Conservation (phyloP, 2,888 invertebrate species). For the Meteorus cinctellus region DNA sequence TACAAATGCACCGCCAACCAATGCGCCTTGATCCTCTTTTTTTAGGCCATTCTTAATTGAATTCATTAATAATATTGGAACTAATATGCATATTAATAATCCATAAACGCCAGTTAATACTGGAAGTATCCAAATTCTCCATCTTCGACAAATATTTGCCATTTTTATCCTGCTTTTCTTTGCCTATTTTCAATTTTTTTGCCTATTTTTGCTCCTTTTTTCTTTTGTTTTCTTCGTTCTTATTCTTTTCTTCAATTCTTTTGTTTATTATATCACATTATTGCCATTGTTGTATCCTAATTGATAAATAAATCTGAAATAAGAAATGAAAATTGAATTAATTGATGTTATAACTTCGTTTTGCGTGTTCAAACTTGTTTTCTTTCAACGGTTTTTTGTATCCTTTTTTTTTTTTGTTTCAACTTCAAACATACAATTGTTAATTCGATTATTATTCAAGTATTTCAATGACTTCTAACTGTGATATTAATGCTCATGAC, state of each 20-base stretch:
- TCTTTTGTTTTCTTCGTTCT: background rate
- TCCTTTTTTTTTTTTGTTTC: too few relatives aligned
- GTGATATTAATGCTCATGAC: too few relatives aligned
- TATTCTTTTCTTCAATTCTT: constrained; percentile 51
- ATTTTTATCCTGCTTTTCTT: constrained; percentile 53
- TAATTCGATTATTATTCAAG: too few relatives aligned
- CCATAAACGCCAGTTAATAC: constrained; percentile 86
- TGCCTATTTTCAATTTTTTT: background rate
- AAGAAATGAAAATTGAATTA: too few relatives aligned
- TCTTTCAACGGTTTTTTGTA: too few relatives aligned
- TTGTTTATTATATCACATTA: too few relatives aligned
- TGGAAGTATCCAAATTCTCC: constrained; percentile 94
- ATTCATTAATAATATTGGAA: constrained; percentile 88
- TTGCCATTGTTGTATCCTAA: too few relatives aligned
- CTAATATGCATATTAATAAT: constrained; percentile 86
- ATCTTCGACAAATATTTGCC: constrained; percentile 73
- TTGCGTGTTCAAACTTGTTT: too few relatives aligned
- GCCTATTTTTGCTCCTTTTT: background rate
- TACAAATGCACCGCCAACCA: constrained; percentile 94
- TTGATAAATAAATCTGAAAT: too few relatives aligned
- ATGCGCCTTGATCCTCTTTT: constrained; percentile 85
- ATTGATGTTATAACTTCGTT: too few relatives aligned
- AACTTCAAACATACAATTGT: too few relatives aligned
- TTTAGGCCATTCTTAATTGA: constrained; percentile 86
- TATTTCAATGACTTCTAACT: too few relatives aligned